Base-by-base conservation (phyloP, 2,113 vertebrate genomes). In the Triplophysa tibetana region DNA sequence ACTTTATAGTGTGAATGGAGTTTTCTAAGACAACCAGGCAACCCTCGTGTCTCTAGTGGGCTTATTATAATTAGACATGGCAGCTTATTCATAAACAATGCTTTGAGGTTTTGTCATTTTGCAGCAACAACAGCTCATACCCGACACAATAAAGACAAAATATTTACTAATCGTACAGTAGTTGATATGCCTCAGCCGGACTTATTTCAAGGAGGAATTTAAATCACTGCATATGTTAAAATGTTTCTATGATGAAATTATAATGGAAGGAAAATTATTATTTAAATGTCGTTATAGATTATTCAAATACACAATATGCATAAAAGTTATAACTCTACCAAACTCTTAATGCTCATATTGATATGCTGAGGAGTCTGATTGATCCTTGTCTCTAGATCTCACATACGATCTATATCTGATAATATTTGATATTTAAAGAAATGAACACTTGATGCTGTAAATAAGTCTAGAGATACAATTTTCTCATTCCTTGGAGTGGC, bases 91-190 rank as follows among this genome's bases (percentile, higher is more conserved):
- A 24, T 64, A 33, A 50, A 75, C 24, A 43, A 21, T 52, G 61
- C 52, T 64, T 70, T 61, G 38, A 75, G 38, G n/a, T 62, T 50
- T 77, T 69, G 13, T 52, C 38, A 62, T 81, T 69, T 61, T 41
- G n/a, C 29, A 50, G 23, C 33, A 12, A 52, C 60, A 50, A n/a
- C 23, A 50, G 24, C 60, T 64, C 23, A 63, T 17, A 52, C 33
- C 24, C 38, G 24, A 38, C 19, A 26, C 45, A 76, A 77, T 65
- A 65, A 65, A 65, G 13, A 10, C 19, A 26, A 19, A 21, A 21
- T n/a, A 8, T 8, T 3, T 21, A 9, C 16, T 10, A 21, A 9
- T 6, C 0, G 5, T 17, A 16, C 58, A 61, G 24, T 19, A 58
- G 50, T 73, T 61, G 29, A 54, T 58, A 58, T 21, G 52, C 26